Conservation (phyloP, 2,888 invertebrate genomes). For the Tipula helvola region DNA sequence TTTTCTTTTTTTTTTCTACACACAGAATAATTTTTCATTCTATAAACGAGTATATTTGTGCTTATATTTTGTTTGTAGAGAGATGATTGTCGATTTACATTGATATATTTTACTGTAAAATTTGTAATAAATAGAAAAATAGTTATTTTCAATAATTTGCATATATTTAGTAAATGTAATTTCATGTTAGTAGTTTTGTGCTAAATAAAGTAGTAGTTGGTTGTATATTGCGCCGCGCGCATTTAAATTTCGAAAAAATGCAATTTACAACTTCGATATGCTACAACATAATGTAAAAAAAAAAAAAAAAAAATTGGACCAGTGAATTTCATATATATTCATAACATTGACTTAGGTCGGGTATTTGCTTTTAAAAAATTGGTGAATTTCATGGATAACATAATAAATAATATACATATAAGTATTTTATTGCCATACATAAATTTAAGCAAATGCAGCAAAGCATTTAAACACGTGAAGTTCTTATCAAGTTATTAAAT, state of each 20-base stretch:
- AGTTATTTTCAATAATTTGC: background rate
- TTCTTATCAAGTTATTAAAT: background rate
- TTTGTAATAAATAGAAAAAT: background rate
- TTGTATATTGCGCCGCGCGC: constrained; percentile 6
- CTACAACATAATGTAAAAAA: background rate
- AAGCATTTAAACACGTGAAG: background rate
- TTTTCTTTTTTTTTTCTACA: background rate
- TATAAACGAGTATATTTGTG: background rate
- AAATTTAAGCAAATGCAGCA: background rate
- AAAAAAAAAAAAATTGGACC: too few relatives aligned
- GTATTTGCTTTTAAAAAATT: background rate
- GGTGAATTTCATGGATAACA: background rate
- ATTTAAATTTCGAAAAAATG: background rate
- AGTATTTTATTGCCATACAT: background rate
- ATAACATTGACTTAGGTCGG: constrained; percentile 14
- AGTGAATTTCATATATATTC: background rate
- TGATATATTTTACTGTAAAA: background rate
- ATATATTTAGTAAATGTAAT: background rate
- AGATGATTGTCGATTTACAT: background rate
- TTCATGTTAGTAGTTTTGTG: background rate
- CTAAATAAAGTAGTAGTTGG: background rate
- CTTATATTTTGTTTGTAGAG: background rate
- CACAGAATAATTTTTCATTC: background rate
- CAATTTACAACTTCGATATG: background rate
- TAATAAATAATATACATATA: too few relatives aligned